These are phyloP conservation scores for Saxicola maurus DNA, from an alignment of 2,797 vertebrate genomes.

Conservation along the genomic window DNA sequence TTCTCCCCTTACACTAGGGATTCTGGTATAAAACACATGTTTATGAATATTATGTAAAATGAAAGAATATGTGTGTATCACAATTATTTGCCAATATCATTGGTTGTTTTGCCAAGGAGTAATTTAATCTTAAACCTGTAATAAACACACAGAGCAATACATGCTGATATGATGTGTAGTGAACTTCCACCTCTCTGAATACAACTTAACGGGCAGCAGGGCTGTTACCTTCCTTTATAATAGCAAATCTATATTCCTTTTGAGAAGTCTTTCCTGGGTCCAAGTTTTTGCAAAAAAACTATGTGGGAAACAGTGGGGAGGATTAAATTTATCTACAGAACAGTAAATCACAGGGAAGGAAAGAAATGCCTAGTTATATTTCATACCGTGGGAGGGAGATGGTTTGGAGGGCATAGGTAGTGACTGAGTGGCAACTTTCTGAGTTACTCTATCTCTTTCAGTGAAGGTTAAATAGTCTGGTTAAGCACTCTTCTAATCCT, in stretches of 20 bases:
- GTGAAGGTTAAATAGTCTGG: neutral
- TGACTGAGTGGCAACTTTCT: neutral
- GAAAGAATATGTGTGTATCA: neutral
- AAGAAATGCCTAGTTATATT: conserved; percentile 30
- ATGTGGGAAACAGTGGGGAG: neutral
- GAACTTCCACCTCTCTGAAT: neutral
- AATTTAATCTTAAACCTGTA: conserved; percentile 2
- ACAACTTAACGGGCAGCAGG: neutral
- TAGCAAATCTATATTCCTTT: neutral
- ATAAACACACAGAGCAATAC: neutral
- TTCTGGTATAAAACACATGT: neutral
- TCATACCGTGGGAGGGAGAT: neutral
- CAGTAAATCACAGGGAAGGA: conserved; percentile 5
- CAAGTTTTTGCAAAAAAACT: neutral
- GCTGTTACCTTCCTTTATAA: neutral
- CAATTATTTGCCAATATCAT: neutral
- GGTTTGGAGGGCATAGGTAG: neutral
- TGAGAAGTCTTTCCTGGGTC: neutral
- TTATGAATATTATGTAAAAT: neutral
- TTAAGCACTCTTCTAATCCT: neutral
- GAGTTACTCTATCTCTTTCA: neutral
- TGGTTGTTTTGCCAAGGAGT: conserved; percentile 1
- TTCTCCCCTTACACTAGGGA: neutral
- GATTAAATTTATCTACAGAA: conserved; percentile 38
- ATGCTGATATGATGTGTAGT: neutral